A percentile compares a stretch with the other conserved stretches of the same genome.
Evolutionary conservation across 2,888 invertebrate species (phyloP).

Genomic region (Scelioninae gen. 2): DNA sequence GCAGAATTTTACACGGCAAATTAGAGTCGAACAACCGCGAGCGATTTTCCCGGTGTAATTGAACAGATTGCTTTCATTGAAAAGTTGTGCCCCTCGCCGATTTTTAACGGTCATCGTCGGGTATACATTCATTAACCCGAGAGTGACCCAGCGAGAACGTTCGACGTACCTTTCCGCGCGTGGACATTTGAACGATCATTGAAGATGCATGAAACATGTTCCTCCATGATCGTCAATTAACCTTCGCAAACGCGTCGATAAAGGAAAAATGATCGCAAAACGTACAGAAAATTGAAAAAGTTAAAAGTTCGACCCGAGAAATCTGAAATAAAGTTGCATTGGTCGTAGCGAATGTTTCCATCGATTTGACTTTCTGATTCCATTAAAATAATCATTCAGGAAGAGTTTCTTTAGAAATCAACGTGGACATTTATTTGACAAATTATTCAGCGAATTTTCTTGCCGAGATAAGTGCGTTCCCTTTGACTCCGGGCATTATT

Average conservation of each 20-base stretch:
- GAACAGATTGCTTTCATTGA: conserved; percentile 20
- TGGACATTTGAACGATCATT: conserved; percentile 30
- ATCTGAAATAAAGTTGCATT: conserved; percentile 7
- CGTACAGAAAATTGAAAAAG: too few species aligned
- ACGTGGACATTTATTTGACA: conserved; percentile 41
- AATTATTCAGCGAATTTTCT: conserved; percentile 37
- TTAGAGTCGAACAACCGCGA: conserved; percentile 9
- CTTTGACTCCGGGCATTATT: conserved; percentile 35
- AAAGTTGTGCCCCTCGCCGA: conserved; percentile 24
- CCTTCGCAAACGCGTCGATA: conserved; percentile 15
- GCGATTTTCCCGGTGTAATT: conserved; percentile 22
- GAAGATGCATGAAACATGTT: conserved; percentile 18
- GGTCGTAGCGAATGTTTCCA: conserved; percentile 6
- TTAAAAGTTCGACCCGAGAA: conserved; percentile 5
- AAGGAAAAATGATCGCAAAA: neutral
- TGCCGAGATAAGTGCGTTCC: conserved; percentile 17
- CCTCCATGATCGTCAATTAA: conserved; percentile 25
- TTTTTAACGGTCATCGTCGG: conserved; percentile 32
- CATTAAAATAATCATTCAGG: conserved; percentile 29
- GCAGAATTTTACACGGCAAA: neutral
- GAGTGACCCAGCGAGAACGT: conserved; percentile 24
- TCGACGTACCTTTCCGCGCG: conserved; percentile 2
- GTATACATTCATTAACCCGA: conserved; percentile 40
- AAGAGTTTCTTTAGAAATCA: conserved; percentile 44
- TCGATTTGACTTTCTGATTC: conserved; percentile 26